phyloP scores from a whole-genome alignment of 92 coral and sea anemone species.

The Zoanthus sociatus region DNA sequence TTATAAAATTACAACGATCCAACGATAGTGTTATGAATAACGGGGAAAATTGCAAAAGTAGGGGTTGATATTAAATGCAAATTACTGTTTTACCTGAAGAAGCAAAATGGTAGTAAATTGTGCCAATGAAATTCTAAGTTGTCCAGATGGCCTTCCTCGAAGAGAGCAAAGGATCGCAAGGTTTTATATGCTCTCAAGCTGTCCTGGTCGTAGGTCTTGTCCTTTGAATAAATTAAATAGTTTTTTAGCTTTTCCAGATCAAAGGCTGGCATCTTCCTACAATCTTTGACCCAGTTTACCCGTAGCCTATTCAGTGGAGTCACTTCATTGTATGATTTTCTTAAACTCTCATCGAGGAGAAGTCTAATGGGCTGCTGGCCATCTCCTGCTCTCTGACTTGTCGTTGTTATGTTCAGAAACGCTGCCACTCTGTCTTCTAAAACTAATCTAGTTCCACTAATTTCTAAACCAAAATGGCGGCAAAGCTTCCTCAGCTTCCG shows the following conservation, averaged over 20 bases:
- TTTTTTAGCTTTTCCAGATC: conserved; percentile 17
- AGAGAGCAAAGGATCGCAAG: conserved; percentile 8
- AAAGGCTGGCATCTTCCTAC: conserved; percentile 21
- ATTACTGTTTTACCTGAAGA: conserved; percentile 4
- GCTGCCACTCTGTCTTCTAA: conserved; percentile 43
- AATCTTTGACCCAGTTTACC: conserved; percentile 31
- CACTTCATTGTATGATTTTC: conserved; percentile 13
- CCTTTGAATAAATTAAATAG: conserved; percentile 36
- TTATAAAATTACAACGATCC: no score
- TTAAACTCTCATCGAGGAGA: conserved; percentile 21
- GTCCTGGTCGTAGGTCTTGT: conserved; percentile 41
- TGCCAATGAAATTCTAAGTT: conserved; percentile 16
- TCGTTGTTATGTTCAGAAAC: conserved; percentile 7
- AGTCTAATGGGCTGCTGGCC: conserved; percentile 16
- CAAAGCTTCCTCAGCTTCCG: conserved; percentile 36
- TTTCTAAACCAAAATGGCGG: conserved; percentile 26
- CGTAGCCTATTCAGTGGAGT: conserved; percentile 13
- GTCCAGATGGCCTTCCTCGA: conserved; percentile 50
- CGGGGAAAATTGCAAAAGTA: no score
- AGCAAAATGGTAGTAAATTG: conserved; percentile 7
- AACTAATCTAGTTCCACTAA: conserved; percentile 23
- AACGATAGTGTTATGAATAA: no score
- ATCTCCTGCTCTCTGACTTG: conserved; percentile 11
- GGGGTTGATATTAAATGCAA: background rate
- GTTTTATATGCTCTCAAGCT: conserved; percentile 43